phyloP scores from a whole-genome alignment of 2,113 vertebrate genomes.

The Alaudala cheleensis region DNA sequence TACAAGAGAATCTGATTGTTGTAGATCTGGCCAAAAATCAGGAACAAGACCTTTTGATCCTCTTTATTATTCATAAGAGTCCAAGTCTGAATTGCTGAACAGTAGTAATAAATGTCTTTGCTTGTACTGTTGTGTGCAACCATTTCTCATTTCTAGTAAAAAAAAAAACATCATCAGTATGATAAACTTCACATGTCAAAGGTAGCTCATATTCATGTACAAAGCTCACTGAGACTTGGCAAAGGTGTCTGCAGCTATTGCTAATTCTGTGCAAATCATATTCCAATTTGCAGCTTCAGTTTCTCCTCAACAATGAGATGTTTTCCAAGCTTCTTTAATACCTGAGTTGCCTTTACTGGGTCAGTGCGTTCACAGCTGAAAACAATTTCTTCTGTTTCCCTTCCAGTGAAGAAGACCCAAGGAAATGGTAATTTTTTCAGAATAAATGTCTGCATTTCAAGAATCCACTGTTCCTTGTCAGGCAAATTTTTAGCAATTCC shows the following conservation, averaged over 20 bases:
- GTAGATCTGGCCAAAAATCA: not conserved
- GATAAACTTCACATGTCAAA: not conserved
- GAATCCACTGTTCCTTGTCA: not conserved
- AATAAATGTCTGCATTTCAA: not conserved
- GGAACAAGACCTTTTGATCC: not conserved
- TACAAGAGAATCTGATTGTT: not conserved
- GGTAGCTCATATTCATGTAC: not conserved
- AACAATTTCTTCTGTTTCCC: not conserved
- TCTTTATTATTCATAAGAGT: not conserved
- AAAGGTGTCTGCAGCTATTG: not conserved
- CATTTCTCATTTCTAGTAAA: not conserved
- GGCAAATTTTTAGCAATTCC: not conserved
- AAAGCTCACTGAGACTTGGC: not conserved
- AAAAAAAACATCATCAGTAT: not conserved
- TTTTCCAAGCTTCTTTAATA: not conserved
- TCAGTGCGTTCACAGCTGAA: not conserved
- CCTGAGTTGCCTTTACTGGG: not conserved
- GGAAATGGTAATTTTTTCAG: not conserved
- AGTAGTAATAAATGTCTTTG: not conserved
- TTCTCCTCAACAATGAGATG: not conserved
- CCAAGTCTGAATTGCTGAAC: not conserved
- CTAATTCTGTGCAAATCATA: not conserved
- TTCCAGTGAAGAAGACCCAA: not conserved
- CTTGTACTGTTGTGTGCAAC: not conserved
- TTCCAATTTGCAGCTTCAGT: not conserved